Evolutionary conservation across 2,113 vertebrate species (phyloP).

Genomic region (Hippocampus mohnikei): DNA sequence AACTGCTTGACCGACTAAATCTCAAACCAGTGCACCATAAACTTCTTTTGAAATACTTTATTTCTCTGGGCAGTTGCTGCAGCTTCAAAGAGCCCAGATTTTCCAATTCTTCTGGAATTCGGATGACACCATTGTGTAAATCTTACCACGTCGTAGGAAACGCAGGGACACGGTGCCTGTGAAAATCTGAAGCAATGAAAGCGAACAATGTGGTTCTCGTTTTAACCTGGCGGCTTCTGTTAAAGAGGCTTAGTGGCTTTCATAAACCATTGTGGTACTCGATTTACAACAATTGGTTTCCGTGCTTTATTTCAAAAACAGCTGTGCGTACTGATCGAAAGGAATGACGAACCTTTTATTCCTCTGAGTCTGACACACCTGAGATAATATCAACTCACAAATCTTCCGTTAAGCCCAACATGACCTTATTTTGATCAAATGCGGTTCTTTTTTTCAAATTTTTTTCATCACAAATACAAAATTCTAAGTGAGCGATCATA

Average conservation of each 20-base stretch:
- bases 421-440: constrained; percentile 35
- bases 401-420: constrained; percentile 39
- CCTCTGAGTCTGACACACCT: constrained; percentile 24
- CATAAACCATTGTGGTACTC: constrained; percentile 42
- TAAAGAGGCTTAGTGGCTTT: constrained; percentile 29
- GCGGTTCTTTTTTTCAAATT: neutral
- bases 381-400: constrained; percentile 31
- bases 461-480: constrained; percentile 13
- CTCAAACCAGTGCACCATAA: constrained; percentile 14
- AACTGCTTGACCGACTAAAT: constrained; percentile 9
- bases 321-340: constrained; percentile 25
- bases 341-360: constrained; percentile 43
- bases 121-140: constrained; percentile 27
- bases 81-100: constrained; percentile 20
- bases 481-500: constrained; percentile 18
- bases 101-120: constrained; percentile 19
- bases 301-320: constrained; percentile 32
- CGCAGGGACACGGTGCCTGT: constrained; percentile 26
- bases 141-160: constrained; percentile 25
- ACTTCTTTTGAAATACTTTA: constrained; percentile 31
- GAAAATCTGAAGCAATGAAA: constrained; percentile 22
- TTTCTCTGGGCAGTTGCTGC: constrained; percentile 26
- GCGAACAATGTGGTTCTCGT: constrained; percentile 38
- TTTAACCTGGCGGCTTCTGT: constrained; percentile 31
- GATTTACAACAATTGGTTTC: constrained; percentile 42